A percentile compares a stretch with the other conserved stretches of the same genome.
These are phyloP conservation scores for Listronotus oregonensis DNA, from an alignment of 1,140 invertebrate species.

Conservation along the genomic window DNA sequence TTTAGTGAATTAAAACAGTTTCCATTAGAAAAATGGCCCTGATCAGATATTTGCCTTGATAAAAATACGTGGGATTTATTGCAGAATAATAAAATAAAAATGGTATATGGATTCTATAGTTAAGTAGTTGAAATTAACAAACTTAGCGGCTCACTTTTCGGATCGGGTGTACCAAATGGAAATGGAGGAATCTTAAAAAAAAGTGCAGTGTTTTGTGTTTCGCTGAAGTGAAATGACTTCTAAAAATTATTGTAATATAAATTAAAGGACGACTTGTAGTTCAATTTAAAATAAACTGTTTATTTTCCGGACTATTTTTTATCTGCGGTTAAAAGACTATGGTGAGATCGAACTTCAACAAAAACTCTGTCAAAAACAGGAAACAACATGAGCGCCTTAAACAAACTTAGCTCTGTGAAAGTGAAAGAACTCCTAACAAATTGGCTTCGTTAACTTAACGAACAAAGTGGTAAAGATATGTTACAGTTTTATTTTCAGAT, in stretches of 20 bases:
- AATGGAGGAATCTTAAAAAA: constrained; percentile 16
- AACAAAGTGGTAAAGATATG: constrained; percentile 25
- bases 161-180: constrained; percentile 39
- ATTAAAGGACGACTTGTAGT: constrained; percentile 35
- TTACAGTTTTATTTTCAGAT: constrained; percentile 37
- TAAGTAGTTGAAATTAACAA: constrained; percentile 51
- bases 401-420: constrained; percentile 25
- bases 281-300: constrained; percentile 36
- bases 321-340: constrained; percentile 14
- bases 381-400: constrained; percentile 26
- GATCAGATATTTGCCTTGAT: constrained; percentile 32
- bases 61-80: constrained; percentile 30
- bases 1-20: constrained; percentile 28
- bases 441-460: constrained; percentile 26
- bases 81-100: constrained; percentile 33
- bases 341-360: constrained; percentile 19
- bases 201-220: constrained; percentile 38
- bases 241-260: constrained; percentile 32
- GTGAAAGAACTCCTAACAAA: constrained; percentile 30
- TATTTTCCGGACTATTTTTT: constrained; percentile 33
- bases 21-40: constrained; percentile 23
- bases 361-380: constrained; percentile 20
- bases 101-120: constrained; percentile 54
- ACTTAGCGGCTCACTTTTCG: constrained; percentile 53
- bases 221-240: constrained; percentile 25